Conservation (phyloP, 2,797 vertebrate genomes). For the Argyrosomus regius region DNA sequence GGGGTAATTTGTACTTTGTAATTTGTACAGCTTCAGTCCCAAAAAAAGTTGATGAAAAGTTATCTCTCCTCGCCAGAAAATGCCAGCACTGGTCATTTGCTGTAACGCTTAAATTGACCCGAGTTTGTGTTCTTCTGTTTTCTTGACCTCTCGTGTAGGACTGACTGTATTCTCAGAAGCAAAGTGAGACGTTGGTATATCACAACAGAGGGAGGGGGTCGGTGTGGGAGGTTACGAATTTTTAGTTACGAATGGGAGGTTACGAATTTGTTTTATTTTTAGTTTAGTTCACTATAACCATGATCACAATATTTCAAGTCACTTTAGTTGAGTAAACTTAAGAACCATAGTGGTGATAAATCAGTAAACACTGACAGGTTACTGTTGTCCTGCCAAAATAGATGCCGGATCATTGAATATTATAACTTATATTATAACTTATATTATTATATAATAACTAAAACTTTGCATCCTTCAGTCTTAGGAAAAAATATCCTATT, state of each 20-base stretch:
- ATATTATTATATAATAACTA: neutral
- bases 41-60: neutral
- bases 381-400: neutral
- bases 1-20: neutral
- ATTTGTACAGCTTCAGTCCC: neutral
- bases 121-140: neutral
- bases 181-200: too few species aligned
- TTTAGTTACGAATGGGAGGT: too few species aligned
- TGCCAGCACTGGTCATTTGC: neutral
- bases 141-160: neutral
- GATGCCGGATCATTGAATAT: neutral
- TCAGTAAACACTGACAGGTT: neutral
- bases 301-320: neutral
- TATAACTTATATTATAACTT: neutral
- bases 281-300: neutral
- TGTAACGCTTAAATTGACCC: neutral
- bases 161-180: neutral
- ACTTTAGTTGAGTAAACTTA: neutral
- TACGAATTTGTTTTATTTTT: too few species aligned
- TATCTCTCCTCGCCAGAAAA: neutral
- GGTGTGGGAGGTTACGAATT: too few species aligned
- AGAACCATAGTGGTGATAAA: neutral
- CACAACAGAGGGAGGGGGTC: neutral
- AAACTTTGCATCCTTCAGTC: neutral
- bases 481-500: too few species aligned